Evolutionary conservation across 2,888 invertebrate species (phyloP).

Genomic region (Phorcus lineatus): DNA sequence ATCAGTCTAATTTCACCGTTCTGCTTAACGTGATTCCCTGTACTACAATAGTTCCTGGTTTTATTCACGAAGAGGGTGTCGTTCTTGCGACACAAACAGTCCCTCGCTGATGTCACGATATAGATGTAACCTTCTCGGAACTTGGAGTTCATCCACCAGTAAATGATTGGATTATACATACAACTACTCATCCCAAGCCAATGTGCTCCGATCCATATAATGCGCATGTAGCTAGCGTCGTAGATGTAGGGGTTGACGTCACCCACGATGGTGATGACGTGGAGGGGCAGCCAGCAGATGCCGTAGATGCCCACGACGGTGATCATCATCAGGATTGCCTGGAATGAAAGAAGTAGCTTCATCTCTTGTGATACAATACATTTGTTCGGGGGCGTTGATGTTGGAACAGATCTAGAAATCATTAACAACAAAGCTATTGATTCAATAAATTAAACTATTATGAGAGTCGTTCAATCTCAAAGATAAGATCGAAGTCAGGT

Average conservation of each 20-base stretch:
- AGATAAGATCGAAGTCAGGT: no score
- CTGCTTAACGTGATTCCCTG: neutral
- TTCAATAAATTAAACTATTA: no score
- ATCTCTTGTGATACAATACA: no score
- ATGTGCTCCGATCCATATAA: conserved; percentile 77
- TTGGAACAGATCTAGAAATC: no score
- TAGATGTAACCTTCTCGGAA: conserved; percentile 53
- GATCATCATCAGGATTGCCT: conserved; percentile 85
- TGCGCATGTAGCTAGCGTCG: conserved; percentile 44
- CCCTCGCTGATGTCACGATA: conserved; percentile 27
- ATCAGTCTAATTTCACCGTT: neutral
- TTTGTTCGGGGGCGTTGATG: no score
- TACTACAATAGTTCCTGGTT: neutral
- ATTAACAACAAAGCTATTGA: no score
- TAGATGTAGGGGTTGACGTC: conserved; percentile 54
- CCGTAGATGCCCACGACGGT: conserved; percentile 94
- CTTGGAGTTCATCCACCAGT: conserved; percentile 96
- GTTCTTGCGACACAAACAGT: conserved; percentile 21
- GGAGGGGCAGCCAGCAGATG: conserved; percentile 95
- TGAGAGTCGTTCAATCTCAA: no score
- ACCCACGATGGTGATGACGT: conserved; percentile 89
- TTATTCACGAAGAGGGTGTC: neutral
- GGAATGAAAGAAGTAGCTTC: conserved; percentile 46
- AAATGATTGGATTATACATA: conserved; percentile 96
- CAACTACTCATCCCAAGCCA: conserved; percentile 96